These are phyloP conservation scores for Nineta flava DNA, from an alignment of 2,888 invertebrate genomes.

Conservation along the genomic window DNA sequence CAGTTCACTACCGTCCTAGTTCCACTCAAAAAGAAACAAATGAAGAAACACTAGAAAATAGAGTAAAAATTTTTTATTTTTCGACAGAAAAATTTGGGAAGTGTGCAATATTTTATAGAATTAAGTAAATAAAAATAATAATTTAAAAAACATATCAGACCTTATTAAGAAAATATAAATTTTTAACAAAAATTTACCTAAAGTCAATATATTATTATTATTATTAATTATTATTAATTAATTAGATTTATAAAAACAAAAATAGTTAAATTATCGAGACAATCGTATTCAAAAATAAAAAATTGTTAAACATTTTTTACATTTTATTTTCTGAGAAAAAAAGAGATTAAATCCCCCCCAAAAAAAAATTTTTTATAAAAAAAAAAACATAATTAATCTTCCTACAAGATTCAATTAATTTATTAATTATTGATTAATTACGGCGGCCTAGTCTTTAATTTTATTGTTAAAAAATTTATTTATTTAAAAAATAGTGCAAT, in stretches of 20 bases:
- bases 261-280: background rate
- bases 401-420: conserved; percentile 8
- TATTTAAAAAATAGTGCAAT: background rate
- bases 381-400: conserved; percentile 3
- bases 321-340: background rate
- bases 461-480: background rate
- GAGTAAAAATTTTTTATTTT: background rate
- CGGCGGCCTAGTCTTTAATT: background rate
- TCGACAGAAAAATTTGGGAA: background rate
- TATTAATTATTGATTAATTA: background rate
- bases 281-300: background rate
- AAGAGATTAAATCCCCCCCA: too few relatives aligned
- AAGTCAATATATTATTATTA: background rate
- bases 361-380: background rate
- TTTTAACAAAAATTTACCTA: background rate
- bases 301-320: background rate
- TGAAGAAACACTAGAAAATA: background rate
- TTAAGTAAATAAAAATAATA: conserved; percentile 1
- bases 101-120: conserved; percentile 1
- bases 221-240: background rate
- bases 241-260: background rate
- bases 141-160: conserved; percentile 1
- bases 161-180: background rate
- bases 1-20: background rate
- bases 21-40: background rate